phyloP scores from a whole-genome alignment of 2,888 invertebrate species.

The Kryphioiulus occultus region DNA sequence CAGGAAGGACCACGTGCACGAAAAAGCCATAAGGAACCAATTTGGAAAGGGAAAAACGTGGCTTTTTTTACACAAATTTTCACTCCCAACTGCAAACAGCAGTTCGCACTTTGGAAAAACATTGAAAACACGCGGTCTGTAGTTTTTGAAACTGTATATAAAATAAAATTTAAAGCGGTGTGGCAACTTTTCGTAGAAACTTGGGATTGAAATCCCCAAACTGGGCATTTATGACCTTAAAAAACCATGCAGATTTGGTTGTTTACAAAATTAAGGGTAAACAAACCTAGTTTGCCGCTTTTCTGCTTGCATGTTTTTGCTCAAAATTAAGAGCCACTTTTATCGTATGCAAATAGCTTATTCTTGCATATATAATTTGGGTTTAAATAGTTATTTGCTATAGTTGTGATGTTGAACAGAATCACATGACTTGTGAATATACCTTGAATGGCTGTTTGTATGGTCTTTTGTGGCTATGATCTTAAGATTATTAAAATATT shows the following conservation, averaged over 20 bases:
- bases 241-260: not conserved
- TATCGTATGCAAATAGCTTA: no score
- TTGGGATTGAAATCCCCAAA: not conserved
- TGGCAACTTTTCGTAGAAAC: not conserved
- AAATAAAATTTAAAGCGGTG: not conserved
- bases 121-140: conserved; percentile 24
- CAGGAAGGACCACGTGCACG: conserved; percentile 39
- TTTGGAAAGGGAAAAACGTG: not conserved
- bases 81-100: conserved; percentile 20
- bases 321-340: not conserved
- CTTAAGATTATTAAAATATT: no score
- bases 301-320: not conserved
- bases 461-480: no score
- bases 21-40: conserved; percentile 32
- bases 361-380: no score
- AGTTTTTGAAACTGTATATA: not conserved
- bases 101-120: conserved; percentile 20
- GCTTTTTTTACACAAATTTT: not conserved
- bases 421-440: no score
- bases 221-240: not conserved
- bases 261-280: not conserved
- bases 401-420: no score
- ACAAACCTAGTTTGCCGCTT: not conserved
- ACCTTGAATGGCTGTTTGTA: no score
- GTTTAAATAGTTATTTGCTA: no score